Percentiles rank a stretch among this genome's conserved stretches.
phyloP scores from a whole-genome alignment of 2,888 invertebrate species.

The Folsomia manolachei region DNA sequence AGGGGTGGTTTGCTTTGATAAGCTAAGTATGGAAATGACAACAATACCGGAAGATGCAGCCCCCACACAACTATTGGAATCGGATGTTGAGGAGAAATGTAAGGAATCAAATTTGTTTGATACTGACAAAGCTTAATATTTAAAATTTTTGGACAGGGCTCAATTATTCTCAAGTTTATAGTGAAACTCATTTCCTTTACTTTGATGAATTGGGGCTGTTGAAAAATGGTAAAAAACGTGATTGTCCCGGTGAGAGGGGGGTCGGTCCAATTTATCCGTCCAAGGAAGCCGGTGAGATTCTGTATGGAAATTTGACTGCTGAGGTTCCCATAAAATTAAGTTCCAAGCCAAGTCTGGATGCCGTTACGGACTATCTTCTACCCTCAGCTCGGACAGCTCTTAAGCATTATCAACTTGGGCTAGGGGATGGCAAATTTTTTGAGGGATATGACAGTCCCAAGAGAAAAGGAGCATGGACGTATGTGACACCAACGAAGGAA shows the following conservation, averaged over 20 bases:
- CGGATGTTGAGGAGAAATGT: no score
- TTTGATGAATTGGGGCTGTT: background rate
- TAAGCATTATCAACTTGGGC: background rate
- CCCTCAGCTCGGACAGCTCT: no score
- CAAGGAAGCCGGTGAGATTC: background rate
- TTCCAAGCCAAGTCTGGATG: background rate
- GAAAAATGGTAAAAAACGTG: background rate
- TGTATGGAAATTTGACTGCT: background rate
- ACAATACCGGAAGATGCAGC: no score
- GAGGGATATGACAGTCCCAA: background rate
- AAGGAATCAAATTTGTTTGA: no score
- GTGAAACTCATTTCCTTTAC: background rate
- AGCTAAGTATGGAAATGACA: no score
- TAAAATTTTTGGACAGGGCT: background rate
- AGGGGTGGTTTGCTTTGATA: no score
- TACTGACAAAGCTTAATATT: no score
- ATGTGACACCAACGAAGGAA: background rate
- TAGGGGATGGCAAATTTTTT: background rate
- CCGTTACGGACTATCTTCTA: background rate
- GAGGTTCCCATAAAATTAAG: background rate
- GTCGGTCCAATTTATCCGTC: no score
- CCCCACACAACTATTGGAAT: no score
- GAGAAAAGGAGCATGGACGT: background rate
- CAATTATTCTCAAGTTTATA: background rate
- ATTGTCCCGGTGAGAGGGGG: no score